phyloP scores from a whole-genome alignment of 1,140 invertebrate species.

The Lordiphosa collinella region DNA sequence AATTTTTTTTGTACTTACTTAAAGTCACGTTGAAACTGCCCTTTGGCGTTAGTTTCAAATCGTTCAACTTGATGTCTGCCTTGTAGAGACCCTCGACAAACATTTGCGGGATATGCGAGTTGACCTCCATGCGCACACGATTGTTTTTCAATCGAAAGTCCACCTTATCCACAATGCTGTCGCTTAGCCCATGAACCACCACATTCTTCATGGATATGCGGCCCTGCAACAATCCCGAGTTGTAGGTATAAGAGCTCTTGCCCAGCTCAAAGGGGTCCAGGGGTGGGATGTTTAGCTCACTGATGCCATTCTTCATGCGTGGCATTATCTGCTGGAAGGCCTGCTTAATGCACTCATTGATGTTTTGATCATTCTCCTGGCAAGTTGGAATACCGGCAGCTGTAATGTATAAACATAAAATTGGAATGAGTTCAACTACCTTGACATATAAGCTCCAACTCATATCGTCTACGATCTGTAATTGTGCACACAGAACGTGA shows the following conservation, averaged over 20 bases:
- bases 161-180: constrained; percentile 57
- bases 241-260: constrained; percentile 55
- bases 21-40: constrained; percentile 73
- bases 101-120: constrained; percentile 52
- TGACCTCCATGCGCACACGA: constrained; percentile 43
- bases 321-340: constrained; percentile 64
- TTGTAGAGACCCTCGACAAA: constrained; percentile 68
- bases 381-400: constrained; percentile 70
- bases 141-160: constrained; percentile 56
- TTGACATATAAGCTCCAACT: constrained; percentile 47
- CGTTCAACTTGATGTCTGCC: constrained; percentile 70
- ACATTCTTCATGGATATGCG: constrained; percentile 61
- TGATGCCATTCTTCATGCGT: constrained; percentile 61
- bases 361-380: constrained; percentile 49
- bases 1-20: constrained; percentile 40
- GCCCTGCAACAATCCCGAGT: constrained; percentile 54
- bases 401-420: constrained; percentile 30
- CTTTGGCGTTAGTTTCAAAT: constrained; percentile 75
- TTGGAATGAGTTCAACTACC: constrained; percentile 29
- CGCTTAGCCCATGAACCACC: constrained; percentile 55
- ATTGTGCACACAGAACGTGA: constrained; percentile 64
- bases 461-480: constrained; percentile 40
- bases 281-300: constrained; percentile 67
- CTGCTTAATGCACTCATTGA: constrained; percentile 72
- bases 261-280: constrained; percentile 70